These are phyloP conservation scores for Xenentodon cancila DNA, from an alignment of 2,797 vertebrate species.

Conservation along the genomic window DNA sequence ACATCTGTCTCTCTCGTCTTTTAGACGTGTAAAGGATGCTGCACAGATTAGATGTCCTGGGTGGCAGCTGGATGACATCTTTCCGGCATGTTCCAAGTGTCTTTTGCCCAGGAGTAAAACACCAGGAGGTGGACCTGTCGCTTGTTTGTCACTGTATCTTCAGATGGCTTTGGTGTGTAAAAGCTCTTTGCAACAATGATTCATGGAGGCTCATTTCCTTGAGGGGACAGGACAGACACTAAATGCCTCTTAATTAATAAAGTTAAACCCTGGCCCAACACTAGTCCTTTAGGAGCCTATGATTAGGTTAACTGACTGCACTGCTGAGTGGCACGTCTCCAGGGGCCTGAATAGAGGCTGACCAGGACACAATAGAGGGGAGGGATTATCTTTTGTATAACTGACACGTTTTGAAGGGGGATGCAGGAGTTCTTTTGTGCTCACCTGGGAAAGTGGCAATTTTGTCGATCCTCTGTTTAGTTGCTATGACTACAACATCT, in stretches of 20 bases:
- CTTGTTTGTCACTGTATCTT: too few relatives aligned
- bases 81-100: too few relatives aligned
- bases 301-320: slow-evolving; percentile 52
- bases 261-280: slow-evolving; percentile 51
- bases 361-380: slow-evolving; percentile 59
- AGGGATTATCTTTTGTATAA: slow-evolving; percentile 63
- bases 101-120: too few relatives aligned
- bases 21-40: too few relatives aligned
- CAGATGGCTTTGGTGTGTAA: too few relatives aligned
- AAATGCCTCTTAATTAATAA: slow-evolving; percentile 35
- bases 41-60: too few relatives aligned
- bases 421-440: slow-evolving; percentile 31
- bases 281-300: slow-evolving; percentile 43
- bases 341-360: slow-evolving; percentile 51
- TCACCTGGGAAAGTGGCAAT: slow-evolving; percentile 61
- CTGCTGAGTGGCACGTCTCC: slow-evolving; percentile 29
- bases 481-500: slow-evolving; percentile 34
- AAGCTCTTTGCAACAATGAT: background rate
- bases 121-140: too few relatives aligned
- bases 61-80: too few relatives aligned
- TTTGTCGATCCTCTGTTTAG: slow-evolving; percentile 42
- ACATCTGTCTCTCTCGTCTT: too few relatives aligned
- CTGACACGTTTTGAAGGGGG: slow-evolving; percentile 55
- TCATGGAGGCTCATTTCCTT: slow-evolving; percentile 38
- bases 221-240: slow-evolving; percentile 49